Percentiles rank a stretch among this genome's conserved stretches.
These are phyloP conservation scores for Chelon auratus DNA, from an alignment of 2,797 vertebrate species.

Conservation along the genomic window DNA sequence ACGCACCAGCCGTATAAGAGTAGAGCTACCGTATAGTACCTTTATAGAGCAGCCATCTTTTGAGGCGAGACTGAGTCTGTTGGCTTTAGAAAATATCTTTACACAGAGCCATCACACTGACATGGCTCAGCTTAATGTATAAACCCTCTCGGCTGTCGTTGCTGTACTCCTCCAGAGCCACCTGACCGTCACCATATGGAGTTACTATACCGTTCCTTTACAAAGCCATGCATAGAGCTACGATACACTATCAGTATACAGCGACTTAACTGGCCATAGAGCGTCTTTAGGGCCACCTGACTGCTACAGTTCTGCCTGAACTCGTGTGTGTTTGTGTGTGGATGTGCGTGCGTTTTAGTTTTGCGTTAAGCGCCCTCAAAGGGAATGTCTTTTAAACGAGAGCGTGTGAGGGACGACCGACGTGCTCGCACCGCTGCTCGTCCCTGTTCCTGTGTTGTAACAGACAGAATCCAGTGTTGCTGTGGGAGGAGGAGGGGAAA, in stretches of 20 bases:
- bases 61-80: slow-evolving; percentile 52
- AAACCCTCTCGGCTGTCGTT: slow-evolving; percentile 38
- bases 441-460: slow-evolving; percentile 56
- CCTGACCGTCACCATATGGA: slow-evolving; percentile 67
- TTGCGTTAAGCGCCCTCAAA: slow-evolving; percentile 67
- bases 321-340: slow-evolving; percentile 56
- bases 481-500: slow-evolving; percentile 22
- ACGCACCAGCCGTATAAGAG: slow-evolving; percentile 63
- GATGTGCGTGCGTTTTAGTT: slow-evolving; percentile 47
- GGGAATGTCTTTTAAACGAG: slow-evolving; percentile 68
- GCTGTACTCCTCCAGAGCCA: slow-evolving; percentile 49
- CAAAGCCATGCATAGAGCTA: slow-evolving; percentile 77
- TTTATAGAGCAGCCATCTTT: slow-evolving; percentile 63
- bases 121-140: slow-evolving; percentile 56
- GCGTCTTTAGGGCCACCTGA: slow-evolving; percentile 75
- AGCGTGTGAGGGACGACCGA: slow-evolving; percentile 46
- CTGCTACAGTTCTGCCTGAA: slow-evolving; percentile 80
- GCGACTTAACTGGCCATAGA: slow-evolving; percentile 71
- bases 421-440: slow-evolving; percentile 57
- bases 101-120: slow-evolving; percentile 38
- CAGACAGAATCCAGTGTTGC: slow-evolving; percentile 65
- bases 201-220: slow-evolving; percentile 77
- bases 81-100: slow-evolving; percentile 61
- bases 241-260: slow-evolving; percentile 70
- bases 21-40: slow-evolving; percentile 76